These are phyloP conservation scores for Eustalomyia histrio DNA, from an alignment of 2,888 invertebrate genomes.

Conservation along the genomic window DNA sequence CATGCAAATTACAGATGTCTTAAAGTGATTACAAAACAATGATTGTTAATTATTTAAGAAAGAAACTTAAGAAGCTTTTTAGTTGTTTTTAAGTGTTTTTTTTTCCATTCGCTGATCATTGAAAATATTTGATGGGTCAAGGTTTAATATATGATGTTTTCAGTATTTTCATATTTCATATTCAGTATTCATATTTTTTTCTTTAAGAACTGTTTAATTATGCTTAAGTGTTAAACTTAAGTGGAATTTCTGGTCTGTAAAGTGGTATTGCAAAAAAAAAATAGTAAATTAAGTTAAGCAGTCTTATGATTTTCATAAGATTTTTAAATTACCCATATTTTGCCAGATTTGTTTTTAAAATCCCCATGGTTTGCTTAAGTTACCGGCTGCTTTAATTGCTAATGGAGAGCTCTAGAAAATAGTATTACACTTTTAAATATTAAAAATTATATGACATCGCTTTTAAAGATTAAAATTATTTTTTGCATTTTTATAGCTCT, in stretches of 20 bases:
- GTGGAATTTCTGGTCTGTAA: conserved; percentile 48
- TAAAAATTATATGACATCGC: background rate
- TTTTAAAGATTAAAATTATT: background rate
- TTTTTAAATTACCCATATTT: conserved; percentile 9
- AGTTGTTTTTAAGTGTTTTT: conserved; percentile 58
- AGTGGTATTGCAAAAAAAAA: conserved; percentile 62
- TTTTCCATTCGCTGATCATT: background rate
- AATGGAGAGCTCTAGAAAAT: background rate
- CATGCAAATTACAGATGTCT: conserved; percentile 55
- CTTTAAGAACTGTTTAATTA: conserved; percentile 54
- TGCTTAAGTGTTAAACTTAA: conserved; percentile 63
- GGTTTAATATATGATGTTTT: conserved; percentile 35
- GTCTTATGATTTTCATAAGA: conserved; percentile 16
- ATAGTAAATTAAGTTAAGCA: conserved; percentile 44
- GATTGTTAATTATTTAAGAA: conserved; percentile 62
- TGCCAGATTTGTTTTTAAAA: conserved; percentile 7
- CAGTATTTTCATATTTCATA: background rate
- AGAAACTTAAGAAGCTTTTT: conserved; percentile 63
- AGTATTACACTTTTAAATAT: no score
- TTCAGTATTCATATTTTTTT: no score
- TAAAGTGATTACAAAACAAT: conserved; percentile 52
- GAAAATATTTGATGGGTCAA: conserved; percentile 57
- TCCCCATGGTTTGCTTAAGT: no score
- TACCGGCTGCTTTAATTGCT: background rate
- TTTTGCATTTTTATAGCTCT: background rate